Evolutionary conservation across 2,888 invertebrate genomes (phyloP), one percentile per base, ranked within the genome.

Genomic region (Uloborus plumipes): DNA sequence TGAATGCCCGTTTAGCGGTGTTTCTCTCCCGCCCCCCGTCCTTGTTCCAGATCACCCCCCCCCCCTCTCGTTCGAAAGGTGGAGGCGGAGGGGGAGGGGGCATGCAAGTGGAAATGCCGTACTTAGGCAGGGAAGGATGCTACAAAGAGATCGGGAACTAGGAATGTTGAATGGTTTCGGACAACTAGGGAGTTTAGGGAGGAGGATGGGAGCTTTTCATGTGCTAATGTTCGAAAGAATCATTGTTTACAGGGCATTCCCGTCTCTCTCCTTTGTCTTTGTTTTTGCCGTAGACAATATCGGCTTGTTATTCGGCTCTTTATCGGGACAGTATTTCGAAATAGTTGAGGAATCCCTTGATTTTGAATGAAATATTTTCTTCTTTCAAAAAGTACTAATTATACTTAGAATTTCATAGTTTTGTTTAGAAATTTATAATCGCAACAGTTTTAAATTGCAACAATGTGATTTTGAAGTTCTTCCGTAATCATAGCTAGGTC

Each of bases 1-100:
- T 70, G 76, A 76, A 76, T 70, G 77, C 77, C 77, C 77, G 77
- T 78, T 78, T 78, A 78, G 71, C 77, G 62, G 51, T 69, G 69
- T 70, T 70, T 47, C 18, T 64, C 62, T 69, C 59, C 58, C n/a
- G n/a, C n/a, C 67, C 49, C 47, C 18, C 31, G 22, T n/a, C 67
- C 22, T 49, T 49, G 58, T 61, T 50, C 9, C 66, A 64, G 50
- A n/a, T n/a, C n/a, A n/a, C n/a, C n/a, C n/a, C n/a, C 59, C 62
- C 39, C 50, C 69, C 76, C 75, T 50, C 39, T 20, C 61, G 58
- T 39, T 15, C 20, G 47, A 22, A 18, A 51, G 47, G 62, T 20
- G 62, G 59, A 53, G n/a, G 39, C 20, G 64, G 58, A 14, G 76
- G 39, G 18, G 51, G 15, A 26, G 39, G 39, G 39, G 39, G 39